Evolutionary conservation across 2,888 invertebrate species (phyloP).

Genomic region (Erebia aethiops): DNA sequence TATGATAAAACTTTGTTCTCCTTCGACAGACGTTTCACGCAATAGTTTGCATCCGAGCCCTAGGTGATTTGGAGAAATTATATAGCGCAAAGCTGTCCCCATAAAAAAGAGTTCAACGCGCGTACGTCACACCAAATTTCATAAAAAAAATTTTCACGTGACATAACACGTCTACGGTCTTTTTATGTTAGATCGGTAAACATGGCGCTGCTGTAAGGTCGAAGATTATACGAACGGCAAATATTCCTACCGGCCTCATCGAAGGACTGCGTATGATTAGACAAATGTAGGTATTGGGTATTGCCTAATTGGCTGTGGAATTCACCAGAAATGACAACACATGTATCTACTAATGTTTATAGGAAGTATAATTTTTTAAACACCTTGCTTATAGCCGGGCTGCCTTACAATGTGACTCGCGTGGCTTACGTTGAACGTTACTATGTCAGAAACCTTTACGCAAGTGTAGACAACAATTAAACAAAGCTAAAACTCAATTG

Average conservation of each 20-base stretch:
- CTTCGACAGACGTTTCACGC: too few relatives aligned
- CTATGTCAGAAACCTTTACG: too few relatives aligned
- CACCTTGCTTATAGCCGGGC: too few relatives aligned
- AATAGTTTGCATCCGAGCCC: too few relatives aligned
- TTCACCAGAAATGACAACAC: slow-evolving; percentile 7
- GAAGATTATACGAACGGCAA: slow-evolving; percentile 9
- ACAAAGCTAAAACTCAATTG: too few relatives aligned
- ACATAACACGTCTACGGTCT: not conserved
- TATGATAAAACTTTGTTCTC: too few relatives aligned
- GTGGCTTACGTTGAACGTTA: too few relatives aligned
- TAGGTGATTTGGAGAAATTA: not conserved
- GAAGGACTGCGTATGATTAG: not conserved
- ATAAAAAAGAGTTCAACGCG: slow-evolving; percentile 18
- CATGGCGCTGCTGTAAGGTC: not conserved
- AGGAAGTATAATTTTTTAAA: not conserved
- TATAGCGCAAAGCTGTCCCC: not conserved
- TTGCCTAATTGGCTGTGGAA: slow-evolving; percentile 13
- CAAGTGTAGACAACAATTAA: too few relatives aligned
- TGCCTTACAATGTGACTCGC: too few relatives aligned
- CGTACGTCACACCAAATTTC: slow-evolving; percentile 6
- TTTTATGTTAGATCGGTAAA: slow-evolving; percentile 1
- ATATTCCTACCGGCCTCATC: slow-evolving; percentile 12
- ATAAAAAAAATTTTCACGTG: slow-evolving; percentile 7
- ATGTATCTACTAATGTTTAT: not conserved
- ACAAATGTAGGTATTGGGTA: slow-evolving; percentile 4